Evolutionary conservation across 1,140 invertebrate genomes (phyloP), one percentile per base, ranked within the genome.

Genomic region (Pogonomyrmex barbatus): DNA sequence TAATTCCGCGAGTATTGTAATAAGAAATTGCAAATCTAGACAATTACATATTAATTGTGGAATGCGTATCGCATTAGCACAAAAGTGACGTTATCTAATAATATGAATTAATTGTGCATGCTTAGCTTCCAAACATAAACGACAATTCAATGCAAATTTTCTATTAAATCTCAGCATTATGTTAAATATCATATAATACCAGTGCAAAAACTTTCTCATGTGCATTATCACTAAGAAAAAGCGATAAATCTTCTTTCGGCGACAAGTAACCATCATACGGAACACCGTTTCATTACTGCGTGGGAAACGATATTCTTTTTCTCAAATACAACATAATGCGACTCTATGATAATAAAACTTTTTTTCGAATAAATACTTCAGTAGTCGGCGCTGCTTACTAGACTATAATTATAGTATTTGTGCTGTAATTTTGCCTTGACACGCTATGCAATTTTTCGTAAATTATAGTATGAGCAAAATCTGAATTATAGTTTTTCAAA

Each of bases 141-240:
- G 33, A 76, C 42, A 24, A 83, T 77, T 63, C 71, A 45, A 63
- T 33, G 70, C 47, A 47, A 67, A 36, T 52, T 65, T 67, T 76
- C 24, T 60, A n/a, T 65, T 56, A 45, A 54, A 12, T 81, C 63
- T 6, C 84, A 70, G 54, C 50, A 79, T 86, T 86, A 76, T 76
- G 82, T 45, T 8, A 47, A 81, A 81, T 47, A 67, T 6, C 14
- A 79, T 79, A 52, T 84, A 89, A 85, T 75, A 39, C 24, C 52
- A 30, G 47, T 56, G n/a, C 33, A 50, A 76, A 33, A 90, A 89
- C 87, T 79, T 89, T 90, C 88, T 77, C 88, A 89, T 24, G 39
- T 79, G 63, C 33, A n/a, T 52, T 86, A 70, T 30, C 75, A 52
- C 39, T 33, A 45, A 54, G 24, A 88, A 86, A 82, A 87, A 87